Percentiles rank a stretch among this genome's conserved stretches.
Evolutionary conservation across 2,888 invertebrate species (phyloP).

Genomic region (Zaprionus bogoriensis): DNA sequence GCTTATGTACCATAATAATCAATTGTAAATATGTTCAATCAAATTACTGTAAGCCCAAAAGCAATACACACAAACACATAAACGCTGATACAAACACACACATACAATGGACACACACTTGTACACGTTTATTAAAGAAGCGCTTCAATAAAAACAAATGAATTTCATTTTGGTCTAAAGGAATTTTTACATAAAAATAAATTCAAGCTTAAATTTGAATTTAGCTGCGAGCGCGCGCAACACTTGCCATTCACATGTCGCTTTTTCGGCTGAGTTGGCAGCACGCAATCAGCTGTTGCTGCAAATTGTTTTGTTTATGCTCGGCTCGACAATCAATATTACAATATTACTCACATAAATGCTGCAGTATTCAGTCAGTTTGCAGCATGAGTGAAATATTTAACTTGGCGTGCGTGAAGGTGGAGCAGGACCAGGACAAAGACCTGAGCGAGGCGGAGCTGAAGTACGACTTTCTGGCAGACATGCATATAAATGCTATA

Average conservation of each 20-base stretch:
- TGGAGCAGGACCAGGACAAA: background rate
- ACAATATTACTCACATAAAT: no score
- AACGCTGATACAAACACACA: constrained; percentile 11
- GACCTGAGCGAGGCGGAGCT: background rate
- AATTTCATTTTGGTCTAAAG: no score
- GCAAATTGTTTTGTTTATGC: background rate
- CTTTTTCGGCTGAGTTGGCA: background rate
- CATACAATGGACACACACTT: constrained; percentile 9
- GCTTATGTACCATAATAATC: constrained; percentile 60
- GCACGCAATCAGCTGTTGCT: background rate
- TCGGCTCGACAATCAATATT: no score
- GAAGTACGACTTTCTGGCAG: no score
- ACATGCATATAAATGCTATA: no score
- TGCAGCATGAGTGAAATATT: background rate
- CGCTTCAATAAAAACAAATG: constrained; percentile 45
- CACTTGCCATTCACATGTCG: background rate
- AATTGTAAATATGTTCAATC: constrained; percentile 66
- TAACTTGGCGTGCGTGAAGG: background rate
- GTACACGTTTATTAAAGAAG: constrained; percentile 50
- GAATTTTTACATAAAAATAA: background rate
- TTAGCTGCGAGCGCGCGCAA: no score
- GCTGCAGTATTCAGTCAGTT: background rate
- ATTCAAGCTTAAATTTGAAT: no score
- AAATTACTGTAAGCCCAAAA: constrained; percentile 54
- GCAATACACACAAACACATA: constrained; percentile 43